Percentiles rank a stretch among this genome's conserved stretches.
Evolutionary conservation across 1,140 invertebrate genomes (phyloP).

Genomic region (Bombyx mori): ASM3026992v2 NC_085131.1:5181001-5181500

Average conservation of each 20-base stretch:
- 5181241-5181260: too few relatives aligned
- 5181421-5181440: constrained; percentile 34
- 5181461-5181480: constrained; percentile 35
- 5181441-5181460: constrained; percentile 16
- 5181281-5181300: too few relatives aligned
- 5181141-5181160: background rate
- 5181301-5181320: too few relatives aligned
- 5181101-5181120: constrained; percentile 1
- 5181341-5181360: background rate
- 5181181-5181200: too few relatives aligned
- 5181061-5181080: constrained; percentile 14
- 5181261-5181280: too few relatives aligned
- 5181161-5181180: too few relatives aligned
- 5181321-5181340: too few relatives aligned
- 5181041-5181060: constrained; percentile 11
- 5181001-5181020: constrained; percentile 4
- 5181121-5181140: background rate
- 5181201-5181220: too few relatives aligned
- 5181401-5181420: constrained; percentile 18
- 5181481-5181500: constrained; percentile 44
- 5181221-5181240: too few relatives aligned
- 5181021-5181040: constrained; percentile 9
- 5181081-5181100: constrained; percentile 4
- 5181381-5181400: constrained; percentile 14
- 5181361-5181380: constrained; percentile 5